These are phyloP conservation scores for Heteronetta atricapilla DNA, from an alignment of 2,113 vertebrate species.

Conservation along the genomic window DNA sequence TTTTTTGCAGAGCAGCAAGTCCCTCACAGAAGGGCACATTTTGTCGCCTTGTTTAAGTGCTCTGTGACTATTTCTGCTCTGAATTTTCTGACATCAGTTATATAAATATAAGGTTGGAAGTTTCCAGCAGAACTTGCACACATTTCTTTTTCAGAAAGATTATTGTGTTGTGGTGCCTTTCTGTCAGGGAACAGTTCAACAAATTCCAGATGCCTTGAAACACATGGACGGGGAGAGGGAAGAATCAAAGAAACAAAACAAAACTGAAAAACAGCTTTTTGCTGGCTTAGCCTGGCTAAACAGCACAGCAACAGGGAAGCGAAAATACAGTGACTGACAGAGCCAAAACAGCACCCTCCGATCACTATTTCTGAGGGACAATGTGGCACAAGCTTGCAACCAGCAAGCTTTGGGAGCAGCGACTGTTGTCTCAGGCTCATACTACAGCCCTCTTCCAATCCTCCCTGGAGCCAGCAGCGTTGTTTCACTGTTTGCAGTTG, in stretches of 20 bases:
- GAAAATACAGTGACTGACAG: background rate
- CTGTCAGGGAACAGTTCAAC: background rate
- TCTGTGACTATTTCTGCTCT: background rate
- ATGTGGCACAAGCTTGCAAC: background rate
- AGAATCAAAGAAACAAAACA: background rate
- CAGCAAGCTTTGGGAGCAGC: background rate
- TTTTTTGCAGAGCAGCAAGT: background rate
- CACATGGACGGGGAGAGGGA: fast-evolving
- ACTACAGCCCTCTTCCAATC: background rate
- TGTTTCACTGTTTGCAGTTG: background rate
- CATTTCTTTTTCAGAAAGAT: background rate
- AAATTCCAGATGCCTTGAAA: background rate
- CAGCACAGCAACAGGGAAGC: background rate
- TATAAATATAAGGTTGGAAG: background rate
- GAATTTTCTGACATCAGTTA: background rate
- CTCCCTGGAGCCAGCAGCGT: background rate
- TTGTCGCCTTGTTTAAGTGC: background rate
- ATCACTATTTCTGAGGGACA: background rate
- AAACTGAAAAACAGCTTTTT: background rate
- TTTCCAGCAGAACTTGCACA: background rate
- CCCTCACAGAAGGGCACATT: background rate
- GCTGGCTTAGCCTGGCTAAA: background rate
- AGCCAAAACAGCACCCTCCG: background rate
- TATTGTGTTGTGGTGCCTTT: background rate
- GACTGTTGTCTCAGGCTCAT: background rate